phyloP scores from a whole-genome alignment of 1,140 invertebrate genomes.

The Leptinotarsa defecta region DNA sequence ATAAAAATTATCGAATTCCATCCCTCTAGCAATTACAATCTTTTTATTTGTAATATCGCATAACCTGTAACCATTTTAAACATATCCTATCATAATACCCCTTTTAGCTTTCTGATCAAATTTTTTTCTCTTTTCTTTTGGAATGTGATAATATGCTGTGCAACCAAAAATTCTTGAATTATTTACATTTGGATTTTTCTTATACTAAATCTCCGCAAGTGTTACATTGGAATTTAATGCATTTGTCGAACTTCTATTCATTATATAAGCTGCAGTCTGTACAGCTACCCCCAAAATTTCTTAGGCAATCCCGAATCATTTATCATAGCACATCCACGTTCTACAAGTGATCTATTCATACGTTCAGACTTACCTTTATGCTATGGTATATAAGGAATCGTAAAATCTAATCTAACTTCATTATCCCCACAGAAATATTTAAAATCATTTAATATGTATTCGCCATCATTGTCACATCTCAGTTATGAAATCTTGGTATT shows the following conservation, averaged over 20 bases:
- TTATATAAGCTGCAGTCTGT: slow-evolving; percentile 29
- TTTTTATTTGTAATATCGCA: slow-evolving; percentile 33
- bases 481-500: too few species aligned
- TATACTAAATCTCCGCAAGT: slow-evolving; percentile 37
- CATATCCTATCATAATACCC: slow-evolving; percentile 41
- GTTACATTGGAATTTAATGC: neutral
- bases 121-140: slow-evolving; percentile 43
- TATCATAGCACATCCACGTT: slow-evolving; percentile 42
- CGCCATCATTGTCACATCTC: slow-evolving; percentile 22
- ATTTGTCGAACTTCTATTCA: slow-evolving; percentile 20
- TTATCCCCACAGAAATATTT: slow-evolving; percentile 20
- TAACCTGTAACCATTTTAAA: slow-evolving; percentile 24
- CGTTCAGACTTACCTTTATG: slow-evolving; percentile 22
- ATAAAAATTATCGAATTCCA: slow-evolving; percentile 19
- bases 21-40: neutral
- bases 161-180: slow-evolving; percentile 48
- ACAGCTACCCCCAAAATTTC: slow-evolving; percentile 54
- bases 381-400: neutral
- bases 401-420: slow-evolving; percentile 20
- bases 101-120: slow-evolving; percentile 40
- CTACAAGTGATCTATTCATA: slow-evolving; percentile 11
- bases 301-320: slow-evolving; percentile 45
- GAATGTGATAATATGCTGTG: slow-evolving; percentile 43
- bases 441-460: slow-evolving; percentile 14
- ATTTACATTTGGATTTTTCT: slow-evolving; percentile 43